Evolutionary conservation across 2,113 vertebrate species (phyloP).

Genomic region (Rhipidura dahli): DNA sequence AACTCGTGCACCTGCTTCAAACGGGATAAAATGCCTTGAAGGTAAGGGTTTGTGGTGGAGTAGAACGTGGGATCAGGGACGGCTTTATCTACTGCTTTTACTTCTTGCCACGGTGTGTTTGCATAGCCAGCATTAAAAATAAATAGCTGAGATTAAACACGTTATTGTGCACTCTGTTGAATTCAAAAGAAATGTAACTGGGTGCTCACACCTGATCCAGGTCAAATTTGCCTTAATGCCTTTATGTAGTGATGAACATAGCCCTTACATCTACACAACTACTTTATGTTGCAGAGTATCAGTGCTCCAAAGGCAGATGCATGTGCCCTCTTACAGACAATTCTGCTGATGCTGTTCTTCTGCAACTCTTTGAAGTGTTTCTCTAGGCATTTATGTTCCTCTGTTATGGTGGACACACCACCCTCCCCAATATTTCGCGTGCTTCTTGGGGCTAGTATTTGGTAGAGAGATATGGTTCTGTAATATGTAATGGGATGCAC

Average conservation of each 20-base stretch:
- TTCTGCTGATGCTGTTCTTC: not conserved
- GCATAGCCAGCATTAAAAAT: not conserved
- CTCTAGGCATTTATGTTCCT: not conserved
- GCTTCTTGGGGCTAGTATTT: not conserved
- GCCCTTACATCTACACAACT: not conserved
- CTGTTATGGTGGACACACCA: no score
- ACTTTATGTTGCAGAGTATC: not conserved
- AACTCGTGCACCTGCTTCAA: not conserved
- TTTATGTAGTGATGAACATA: not conserved
- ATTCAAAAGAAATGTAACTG: not conserved
- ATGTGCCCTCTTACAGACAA: not conserved
- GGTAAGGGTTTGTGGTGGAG: not conserved
- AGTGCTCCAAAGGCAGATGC: not conserved
- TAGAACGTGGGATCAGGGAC: not conserved
- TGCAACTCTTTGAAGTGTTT: conserved; percentile 1
- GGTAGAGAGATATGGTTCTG: not conserved
- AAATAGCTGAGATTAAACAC: not conserved
- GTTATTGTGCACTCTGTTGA: not conserved
- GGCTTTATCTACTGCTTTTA: not conserved
- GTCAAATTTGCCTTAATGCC: not conserved
- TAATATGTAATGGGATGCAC: not conserved
- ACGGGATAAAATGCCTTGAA: not conserved
- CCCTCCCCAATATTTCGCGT: not conserved
- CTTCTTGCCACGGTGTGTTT: not conserved
- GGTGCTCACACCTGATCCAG: not conserved